phyloP scores from a whole-genome alignment of 1,140 invertebrate genomes.

The Oreohelix idahoensis region DNA sequence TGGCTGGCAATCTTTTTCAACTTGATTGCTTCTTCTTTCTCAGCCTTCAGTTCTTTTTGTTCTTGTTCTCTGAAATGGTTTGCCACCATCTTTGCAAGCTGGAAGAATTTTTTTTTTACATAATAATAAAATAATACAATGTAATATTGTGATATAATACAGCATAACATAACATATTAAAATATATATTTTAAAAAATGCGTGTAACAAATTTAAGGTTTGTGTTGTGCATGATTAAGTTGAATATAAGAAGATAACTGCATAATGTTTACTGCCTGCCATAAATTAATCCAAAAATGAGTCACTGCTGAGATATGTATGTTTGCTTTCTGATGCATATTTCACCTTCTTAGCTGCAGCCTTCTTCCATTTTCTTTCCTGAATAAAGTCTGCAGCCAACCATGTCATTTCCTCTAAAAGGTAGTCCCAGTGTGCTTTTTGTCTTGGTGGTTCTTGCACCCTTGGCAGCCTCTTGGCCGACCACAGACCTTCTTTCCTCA shows the following conservation, averaged over 20 bases:
- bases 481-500: constrained; percentile 90
- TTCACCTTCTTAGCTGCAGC: constrained; percentile 90
- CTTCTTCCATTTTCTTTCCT: constrained; percentile 98
- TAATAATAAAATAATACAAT: too few species aligned
- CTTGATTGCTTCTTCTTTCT: constrained; percentile 91
- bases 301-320: too few species aligned
- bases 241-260: too few species aligned
- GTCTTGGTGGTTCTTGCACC: constrained; percentile 88
- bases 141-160: too few species aligned
- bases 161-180: too few species aligned
- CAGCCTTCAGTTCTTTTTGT: constrained; percentile 87
- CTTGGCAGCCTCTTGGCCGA: constrained; percentile 92
- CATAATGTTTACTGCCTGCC: too few species aligned
- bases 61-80: constrained; percentile 97
- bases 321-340: neutral
- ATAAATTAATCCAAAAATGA: too few species aligned
- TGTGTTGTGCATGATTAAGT: too few species aligned
- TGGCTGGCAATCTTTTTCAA: constrained; percentile 89
- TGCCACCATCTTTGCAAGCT: constrained; percentile 85
- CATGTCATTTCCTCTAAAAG: constrained; percentile 98
- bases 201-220: too few species aligned
- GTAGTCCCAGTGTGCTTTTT: constrained; percentile 99
- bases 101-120: constrained; percentile 44
- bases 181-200: too few species aligned
- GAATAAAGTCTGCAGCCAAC: constrained; percentile 96